These are phyloP conservation scores for Hemaris fuciformis DNA, from an alignment of 2,888 invertebrate genomes.

Conservation along the genomic window DNA sequence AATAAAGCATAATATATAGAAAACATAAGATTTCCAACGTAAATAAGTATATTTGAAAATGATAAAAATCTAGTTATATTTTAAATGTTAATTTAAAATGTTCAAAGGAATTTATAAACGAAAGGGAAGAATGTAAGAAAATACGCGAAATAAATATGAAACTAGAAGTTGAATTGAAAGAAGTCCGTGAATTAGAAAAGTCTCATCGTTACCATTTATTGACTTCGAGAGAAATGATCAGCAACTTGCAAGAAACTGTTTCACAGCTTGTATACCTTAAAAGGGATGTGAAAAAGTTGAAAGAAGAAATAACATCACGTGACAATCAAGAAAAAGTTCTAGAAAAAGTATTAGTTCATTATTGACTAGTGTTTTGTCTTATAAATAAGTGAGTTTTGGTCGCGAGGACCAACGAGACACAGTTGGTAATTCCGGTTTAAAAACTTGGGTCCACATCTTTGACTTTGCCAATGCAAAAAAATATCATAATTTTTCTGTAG, in stretches of 20 bases:
- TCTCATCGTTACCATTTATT: slow-evolving; percentile 68
- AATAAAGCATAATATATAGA: no score
- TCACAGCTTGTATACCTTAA: slow-evolving; percentile 70
- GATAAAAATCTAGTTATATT: not conserved
- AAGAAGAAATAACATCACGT: slow-evolving; percentile 55
- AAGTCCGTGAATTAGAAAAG: slow-evolving; percentile 66
- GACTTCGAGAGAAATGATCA: slow-evolving; percentile 71
- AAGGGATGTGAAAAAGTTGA: slow-evolving; percentile 62
- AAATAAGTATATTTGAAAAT: no score
- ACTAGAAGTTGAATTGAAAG: slow-evolving; percentile 61
- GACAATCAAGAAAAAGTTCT: slow-evolving; percentile 46
- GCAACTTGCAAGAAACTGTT: slow-evolving; percentile 69
- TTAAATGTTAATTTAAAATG: not conserved
- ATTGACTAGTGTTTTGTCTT: no score
- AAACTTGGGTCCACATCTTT: no score
- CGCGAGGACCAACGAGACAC: no score
- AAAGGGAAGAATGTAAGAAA: slow-evolving; percentile 59
- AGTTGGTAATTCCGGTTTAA: no score
- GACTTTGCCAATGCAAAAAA: no score
- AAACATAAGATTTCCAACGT: no score
- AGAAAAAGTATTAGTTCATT: slow-evolving; percentile 48
- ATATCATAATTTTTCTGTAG: no score
- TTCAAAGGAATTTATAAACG: slow-evolving; percentile 36
- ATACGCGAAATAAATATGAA: slow-evolving; percentile 57
- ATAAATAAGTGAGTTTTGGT: no score